Evolutionary conservation across 2,888 invertebrate genomes (phyloP).

Genomic region (Stenchaetothrips biformis): DNA sequence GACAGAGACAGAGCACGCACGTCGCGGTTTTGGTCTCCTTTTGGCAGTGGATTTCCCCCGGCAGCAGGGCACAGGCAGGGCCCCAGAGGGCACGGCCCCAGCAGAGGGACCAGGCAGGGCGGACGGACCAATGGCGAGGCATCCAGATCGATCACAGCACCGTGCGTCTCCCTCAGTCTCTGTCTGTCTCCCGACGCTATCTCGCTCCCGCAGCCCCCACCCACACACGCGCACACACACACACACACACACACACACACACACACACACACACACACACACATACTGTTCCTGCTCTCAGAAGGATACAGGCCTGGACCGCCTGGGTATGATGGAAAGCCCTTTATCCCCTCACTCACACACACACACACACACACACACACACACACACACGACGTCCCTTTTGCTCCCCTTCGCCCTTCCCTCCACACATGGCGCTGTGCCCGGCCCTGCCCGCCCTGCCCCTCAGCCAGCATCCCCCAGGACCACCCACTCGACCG

Average conservation of each 20-base stretch:
- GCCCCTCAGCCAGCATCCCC: background rate
- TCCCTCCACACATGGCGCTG: background rate
- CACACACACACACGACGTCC: background rate
- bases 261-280: background rate
- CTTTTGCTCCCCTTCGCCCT: too few relatives aligned
- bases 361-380: background rate
- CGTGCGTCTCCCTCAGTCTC: background rate
- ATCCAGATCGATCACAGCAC: slow-evolving; percentile 10
- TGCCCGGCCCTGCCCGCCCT: background rate
- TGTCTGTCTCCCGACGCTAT: background rate
- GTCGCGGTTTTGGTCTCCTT: too few relatives aligned
- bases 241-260: background rate
- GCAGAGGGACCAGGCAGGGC: background rate
- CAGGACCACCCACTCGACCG: slow-evolving; percentile 15
- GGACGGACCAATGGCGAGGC: slow-evolving; percentile 12
- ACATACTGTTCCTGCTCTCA: slow-evolving; percentile 16
- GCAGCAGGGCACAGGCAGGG: too few relatives aligned
- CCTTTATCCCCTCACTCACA: background rate
- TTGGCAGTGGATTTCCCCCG: too few relatives aligned
- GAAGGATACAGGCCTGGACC: slow-evolving; percentile 13
- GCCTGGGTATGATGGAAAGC: slow-evolving; percentile 11
- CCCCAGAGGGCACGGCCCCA: background rate
- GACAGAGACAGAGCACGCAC: too few relatives aligned
- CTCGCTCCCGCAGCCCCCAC: background rate
- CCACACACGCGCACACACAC: background rate